Conservation (phyloP, 1,140 invertebrate species). For the Anadara kagoshimensis region DNA sequence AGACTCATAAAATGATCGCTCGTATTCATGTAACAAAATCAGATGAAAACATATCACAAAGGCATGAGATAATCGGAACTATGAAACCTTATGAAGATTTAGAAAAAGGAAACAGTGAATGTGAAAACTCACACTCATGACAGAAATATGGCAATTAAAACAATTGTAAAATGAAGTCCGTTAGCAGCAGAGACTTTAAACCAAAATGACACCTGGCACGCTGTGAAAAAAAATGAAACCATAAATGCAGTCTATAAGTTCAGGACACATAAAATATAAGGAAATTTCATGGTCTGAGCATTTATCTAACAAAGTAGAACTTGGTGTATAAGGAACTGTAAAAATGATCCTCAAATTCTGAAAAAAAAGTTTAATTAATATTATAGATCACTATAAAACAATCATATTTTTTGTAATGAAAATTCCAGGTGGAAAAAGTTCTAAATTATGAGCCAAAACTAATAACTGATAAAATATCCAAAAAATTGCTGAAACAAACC, state of each 20-base stretch:
- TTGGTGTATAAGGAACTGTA: constrained; percentile 11
- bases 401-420: constrained; percentile 1
- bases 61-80: constrained; percentile 17
- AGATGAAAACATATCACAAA: constrained; percentile 6
- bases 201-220: constrained; percentile 10
- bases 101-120: neutral
- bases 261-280: no score
- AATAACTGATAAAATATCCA: neutral
- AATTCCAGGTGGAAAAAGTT: neutral
- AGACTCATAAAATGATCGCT: constrained; percentile 23
- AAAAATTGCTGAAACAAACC: constrained; percentile 1
- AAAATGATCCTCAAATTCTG: neutral
- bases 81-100: no score
- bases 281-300: no score
- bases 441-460: constrained; percentile 1
- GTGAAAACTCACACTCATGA: constrained; percentile 12
- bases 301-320: constrained; percentile 18
- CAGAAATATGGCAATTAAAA: constrained; percentile 12
- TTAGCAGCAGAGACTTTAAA: neutral
- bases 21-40: neutral
- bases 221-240: neutral
- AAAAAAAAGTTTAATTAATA: no score
- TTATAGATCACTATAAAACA: constrained; percentile 26
- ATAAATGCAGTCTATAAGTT: no score
- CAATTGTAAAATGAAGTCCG: neutral